Percentiles rank a stretch among this genome's conserved stretches.
Evolutionary conservation across 2,113 vertebrate genomes (phyloP).

Genomic region (Xyliphius kryptos): DNA sequence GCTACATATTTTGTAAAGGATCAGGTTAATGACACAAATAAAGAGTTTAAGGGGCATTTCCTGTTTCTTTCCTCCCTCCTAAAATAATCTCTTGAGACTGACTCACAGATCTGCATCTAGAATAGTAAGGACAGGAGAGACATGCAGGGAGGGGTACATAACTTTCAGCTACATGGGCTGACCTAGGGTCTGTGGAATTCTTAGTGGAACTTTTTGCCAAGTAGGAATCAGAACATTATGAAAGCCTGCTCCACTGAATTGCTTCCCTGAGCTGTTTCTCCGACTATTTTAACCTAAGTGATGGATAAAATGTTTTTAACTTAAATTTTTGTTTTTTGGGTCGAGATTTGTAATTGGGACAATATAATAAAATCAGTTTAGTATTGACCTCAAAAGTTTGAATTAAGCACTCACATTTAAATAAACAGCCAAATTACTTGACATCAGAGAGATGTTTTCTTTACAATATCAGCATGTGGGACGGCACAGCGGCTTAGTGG

Average conservation of each 20-base stretch:
- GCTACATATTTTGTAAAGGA: not conserved
- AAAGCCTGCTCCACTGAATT: conserved; percentile 48
- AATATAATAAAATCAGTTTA: no score
- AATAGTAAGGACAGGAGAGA: conserved; percentile 66
- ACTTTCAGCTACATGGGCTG: conserved; percentile 73
- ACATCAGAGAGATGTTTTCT: no score
- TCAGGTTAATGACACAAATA: conserved; percentile 10
- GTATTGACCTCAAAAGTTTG: no score
- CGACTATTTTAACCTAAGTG: conserved; percentile 2
- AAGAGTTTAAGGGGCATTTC: conserved; percentile 68
- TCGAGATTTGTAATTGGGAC: no score
- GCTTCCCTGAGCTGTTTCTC: not conserved
- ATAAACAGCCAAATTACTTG: no score
- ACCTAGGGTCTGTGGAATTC: conserved; percentile 75
- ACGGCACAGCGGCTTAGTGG: no score
- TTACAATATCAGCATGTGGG: no score
- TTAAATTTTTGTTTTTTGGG: no score
- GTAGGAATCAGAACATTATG: conserved; percentile 80
- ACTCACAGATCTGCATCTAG: conserved; percentile 36
- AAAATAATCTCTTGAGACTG: conserved; percentile 72
- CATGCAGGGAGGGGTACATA: conserved; percentile 66
- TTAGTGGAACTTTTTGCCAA: conserved; percentile 64
- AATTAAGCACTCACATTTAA: no score
- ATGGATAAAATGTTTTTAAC: not conserved
- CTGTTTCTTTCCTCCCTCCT: conserved; percentile 79